Evolutionary conservation across 2,113 vertebrate genomes (phyloP), one percentile per base, ranked within the genome.

Genomic region (Chinchilla lanigera): DNA sequence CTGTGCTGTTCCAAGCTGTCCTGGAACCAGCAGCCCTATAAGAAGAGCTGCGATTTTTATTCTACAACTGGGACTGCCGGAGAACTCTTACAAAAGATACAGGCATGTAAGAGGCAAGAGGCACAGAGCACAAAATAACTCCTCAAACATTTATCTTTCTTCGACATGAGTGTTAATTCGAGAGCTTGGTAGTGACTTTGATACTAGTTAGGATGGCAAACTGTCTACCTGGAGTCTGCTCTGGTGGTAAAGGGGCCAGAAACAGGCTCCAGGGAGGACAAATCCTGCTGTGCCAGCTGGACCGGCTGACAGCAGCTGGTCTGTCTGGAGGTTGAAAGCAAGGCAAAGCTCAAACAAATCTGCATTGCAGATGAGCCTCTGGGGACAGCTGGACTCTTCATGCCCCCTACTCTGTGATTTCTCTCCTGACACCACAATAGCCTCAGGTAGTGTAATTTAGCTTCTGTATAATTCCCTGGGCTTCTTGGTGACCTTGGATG

Each of bases 341-440:
- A 12, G 84, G 86, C 86, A 75, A 83, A 20, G 52, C 95, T 90
- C 90, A 50, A 71, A n/a, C 83, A 86, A 83, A 97, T 97, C 90
- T 95, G 94, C 96, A 95, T 92, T 96, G 93, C 95, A 96, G 94
- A 98, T 97, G 90, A 97, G 47, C 85, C 88, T 89, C 93, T 0
- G 1, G 71, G 92, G 92, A 92, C 92, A 87, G 90, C 89, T 97
- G 96, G 97, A 93, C 93, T 96, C 89, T 89, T 65, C 81, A 86
- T 52, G 47, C 7, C 89, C 41, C 69, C 54, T 56, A 47, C 24
- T 41, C 82, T 3, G 67, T 19, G 82, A 86, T 35, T 75, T 81
- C 38, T 56, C 77, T 86, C 60, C 63, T 2, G 30, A 60, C 47
- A 84, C n/a, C 30, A 82, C 20, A 86, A 89, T 50, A 84, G 92